Evolutionary conservation across 2,888 invertebrate species (phyloP).

Genomic region (Pachymerium ferrugineum): DNA sequence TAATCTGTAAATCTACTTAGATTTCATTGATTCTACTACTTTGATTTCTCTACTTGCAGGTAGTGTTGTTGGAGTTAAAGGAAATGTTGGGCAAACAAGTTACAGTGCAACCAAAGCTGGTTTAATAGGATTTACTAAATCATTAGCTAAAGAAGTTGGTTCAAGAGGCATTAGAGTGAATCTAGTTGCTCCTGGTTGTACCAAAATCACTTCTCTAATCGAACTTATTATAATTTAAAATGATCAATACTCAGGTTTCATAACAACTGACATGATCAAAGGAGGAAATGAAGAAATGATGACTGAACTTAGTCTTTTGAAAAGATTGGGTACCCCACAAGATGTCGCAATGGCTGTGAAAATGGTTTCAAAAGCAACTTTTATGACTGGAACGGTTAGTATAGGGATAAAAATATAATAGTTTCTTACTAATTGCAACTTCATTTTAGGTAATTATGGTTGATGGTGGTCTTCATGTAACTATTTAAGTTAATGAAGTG

Average conservation of each 20-base stretch:
- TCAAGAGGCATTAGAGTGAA: conserved; percentile 39
- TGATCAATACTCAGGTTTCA: not conserved
- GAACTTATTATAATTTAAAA: no score
- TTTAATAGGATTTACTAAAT: conserved; percentile 40
- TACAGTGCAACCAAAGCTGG: conserved; percentile 40
- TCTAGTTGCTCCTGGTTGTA: conserved; percentile 38
- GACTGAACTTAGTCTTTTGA: not conserved
- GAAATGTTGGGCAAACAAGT: conserved; percentile 39
- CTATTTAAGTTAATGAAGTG: no score
- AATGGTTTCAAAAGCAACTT: not conserved
- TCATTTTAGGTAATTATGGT: not conserved
- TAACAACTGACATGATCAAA: not conserved
- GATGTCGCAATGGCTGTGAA: not conserved
- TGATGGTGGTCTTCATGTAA: not conserved
- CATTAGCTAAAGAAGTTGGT: conserved; percentile 39
- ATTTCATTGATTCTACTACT: not conserved
- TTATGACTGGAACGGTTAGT: not conserved
- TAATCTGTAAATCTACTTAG: not conserved
- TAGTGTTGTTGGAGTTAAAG: conserved; percentile 39
- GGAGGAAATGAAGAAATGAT: not conserved
- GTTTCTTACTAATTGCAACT: not conserved
- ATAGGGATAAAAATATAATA: not conserved
- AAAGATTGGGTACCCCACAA: not conserved
- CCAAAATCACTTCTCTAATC: not conserved
- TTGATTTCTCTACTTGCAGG: conserved; percentile 33